These are phyloP conservation scores for Acanthosepion lycidas DNA, from an alignment of 2,888 invertebrate genomes.

Conservation along the genomic window DNA sequence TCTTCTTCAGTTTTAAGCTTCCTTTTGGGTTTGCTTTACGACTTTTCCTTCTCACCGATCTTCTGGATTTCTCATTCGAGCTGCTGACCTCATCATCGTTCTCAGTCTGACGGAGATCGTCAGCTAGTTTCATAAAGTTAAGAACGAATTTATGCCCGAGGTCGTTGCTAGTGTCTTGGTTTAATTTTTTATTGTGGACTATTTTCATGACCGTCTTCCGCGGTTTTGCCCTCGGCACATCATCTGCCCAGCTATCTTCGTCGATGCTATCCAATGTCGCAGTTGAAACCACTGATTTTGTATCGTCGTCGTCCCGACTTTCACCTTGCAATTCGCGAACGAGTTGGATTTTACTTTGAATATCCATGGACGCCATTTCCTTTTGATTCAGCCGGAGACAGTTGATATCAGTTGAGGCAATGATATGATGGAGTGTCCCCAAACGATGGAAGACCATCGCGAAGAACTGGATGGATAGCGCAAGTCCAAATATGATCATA, in stretches of 20 bases:
- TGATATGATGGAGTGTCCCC: constrained; percentile 95
- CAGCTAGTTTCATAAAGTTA: constrained; percentile 65
- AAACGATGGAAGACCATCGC: constrained; percentile 99
- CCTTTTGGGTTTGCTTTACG: not conserved
- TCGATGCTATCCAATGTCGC: constrained; percentile 61
- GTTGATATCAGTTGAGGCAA: constrained; percentile 91
- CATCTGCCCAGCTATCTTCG: constrained; percentile 62
- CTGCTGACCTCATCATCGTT: constrained; percentile 50
- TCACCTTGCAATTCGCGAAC: constrained; percentile 66
- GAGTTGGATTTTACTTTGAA: constrained; percentile 64
- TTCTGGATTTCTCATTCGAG: not conserved
- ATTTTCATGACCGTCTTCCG: constrained; percentile 61
- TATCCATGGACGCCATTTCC: constrained; percentile 64
- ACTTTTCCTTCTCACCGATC: not conserved
- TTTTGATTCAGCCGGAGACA: constrained; percentile 66
- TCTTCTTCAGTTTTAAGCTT: not conserved
- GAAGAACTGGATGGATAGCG: constrained; percentile 94
- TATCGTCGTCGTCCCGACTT: constrained; percentile 66
- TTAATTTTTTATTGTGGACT: constrained; percentile 54
- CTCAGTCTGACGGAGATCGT: constrained; percentile 61
- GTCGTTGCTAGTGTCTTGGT: constrained; percentile 56
- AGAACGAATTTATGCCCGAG: constrained; percentile 63
- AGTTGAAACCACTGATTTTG: constrained; percentile 61
- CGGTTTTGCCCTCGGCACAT: constrained; percentile 61
- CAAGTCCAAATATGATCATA: constrained; percentile 96